Conservation (phyloP, 2,113 vertebrate genomes). For the Cettia cetti region DNA sequence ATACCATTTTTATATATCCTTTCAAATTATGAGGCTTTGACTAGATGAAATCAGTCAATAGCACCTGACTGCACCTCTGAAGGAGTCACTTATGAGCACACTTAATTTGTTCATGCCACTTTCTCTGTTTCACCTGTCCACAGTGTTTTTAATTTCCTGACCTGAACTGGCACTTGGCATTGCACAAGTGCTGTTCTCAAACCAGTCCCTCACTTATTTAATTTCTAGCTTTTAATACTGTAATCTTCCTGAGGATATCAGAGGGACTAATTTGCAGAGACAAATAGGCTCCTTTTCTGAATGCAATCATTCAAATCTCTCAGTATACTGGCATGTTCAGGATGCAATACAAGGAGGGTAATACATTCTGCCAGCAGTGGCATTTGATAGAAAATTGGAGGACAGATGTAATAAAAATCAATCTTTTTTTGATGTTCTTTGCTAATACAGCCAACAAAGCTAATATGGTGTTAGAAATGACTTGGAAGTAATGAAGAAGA, state of each 20-base stretch:
- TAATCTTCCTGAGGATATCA: neutral
- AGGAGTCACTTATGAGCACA: neutral
- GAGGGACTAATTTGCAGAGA: neutral
- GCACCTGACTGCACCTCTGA: neutral
- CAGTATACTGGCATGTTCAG: neutral
- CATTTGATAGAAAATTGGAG: neutral
- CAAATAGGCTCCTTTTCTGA: neutral
- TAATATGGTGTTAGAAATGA: neutral
- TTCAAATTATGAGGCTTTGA: neutral
- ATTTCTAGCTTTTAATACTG: neutral
- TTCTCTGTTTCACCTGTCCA: neutral
- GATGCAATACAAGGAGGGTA: neutral
- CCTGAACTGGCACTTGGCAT: neutral
- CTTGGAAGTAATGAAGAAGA: neutral
- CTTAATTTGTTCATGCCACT: neutral
- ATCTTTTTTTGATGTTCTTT: neutral
- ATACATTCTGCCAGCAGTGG: neutral
- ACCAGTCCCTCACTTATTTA: neutral
- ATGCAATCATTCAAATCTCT: neutral
- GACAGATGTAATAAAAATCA: neutral
- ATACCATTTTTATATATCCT: neutral
- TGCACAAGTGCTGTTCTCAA: neutral
- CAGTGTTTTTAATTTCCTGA: neutral
- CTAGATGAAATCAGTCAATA: neutral
- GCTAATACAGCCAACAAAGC: neutral